Base-by-base conservation (phyloP, 2,113 vertebrate species). In the Rhadina sibilatrix region DNA sequence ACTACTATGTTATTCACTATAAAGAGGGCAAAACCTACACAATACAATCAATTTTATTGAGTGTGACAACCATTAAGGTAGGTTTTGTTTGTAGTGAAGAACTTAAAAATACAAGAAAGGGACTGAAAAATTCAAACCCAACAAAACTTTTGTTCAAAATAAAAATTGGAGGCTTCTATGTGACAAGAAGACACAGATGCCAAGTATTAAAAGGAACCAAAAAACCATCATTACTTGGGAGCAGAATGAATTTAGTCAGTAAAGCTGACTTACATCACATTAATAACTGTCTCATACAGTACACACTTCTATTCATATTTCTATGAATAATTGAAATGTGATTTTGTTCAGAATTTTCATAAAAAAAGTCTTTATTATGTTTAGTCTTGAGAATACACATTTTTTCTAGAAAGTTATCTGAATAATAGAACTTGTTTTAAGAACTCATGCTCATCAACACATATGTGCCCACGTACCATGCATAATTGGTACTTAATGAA, bases 391-490 rank as follows among this genome's bases (percentile, higher is more conserved):
- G 47, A 63, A 84, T 37, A 77, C 63, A 61, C 1, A 15, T 84
- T 70, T 87, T 77, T 57, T 31, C 24, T 46, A 66, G 47, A 54
- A 30, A 71, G 38, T n/a, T 63, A 42, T 54, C 56, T 78, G 38
- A 84, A 50, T 37, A 77, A 59, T 9, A 77, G 6, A 83, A 66
- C 19, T 63, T 50, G 8, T 52, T 74, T 78, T 61, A 70, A 52
- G 56, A 83, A 63, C 30, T 88, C 28, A 4, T 9, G 12, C 49
- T 94, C 28, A 49, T 53, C 56, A 71, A 66, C 9, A 60, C 20
- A 53, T 0, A 0, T 44, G 11, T 31, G 22, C 14, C 42, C 1
- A 4, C 78, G 14, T 23, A 54, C 24, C 22, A 35, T 14, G 40
- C 19, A 15, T 35, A 28, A 89, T 2, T 81, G 30, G 33, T 44